phyloP scores from a whole-genome alignment of 1,140 invertebrate species.

The Aphidius gifuensis region DNA sequence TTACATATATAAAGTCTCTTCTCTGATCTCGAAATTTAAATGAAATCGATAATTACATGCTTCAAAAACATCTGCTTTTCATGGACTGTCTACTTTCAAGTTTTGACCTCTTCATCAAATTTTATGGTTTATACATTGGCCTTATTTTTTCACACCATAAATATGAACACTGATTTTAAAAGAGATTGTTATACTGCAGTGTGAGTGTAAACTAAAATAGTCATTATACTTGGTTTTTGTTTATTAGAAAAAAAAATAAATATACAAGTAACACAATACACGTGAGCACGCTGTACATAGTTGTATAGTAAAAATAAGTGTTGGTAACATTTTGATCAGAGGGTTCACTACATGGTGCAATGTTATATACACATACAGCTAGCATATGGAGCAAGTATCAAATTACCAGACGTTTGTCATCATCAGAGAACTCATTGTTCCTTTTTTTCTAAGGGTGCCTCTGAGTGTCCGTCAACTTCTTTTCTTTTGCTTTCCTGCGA shows the following conservation, averaged over 20 bases:
- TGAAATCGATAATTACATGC: conserved; percentile 38
- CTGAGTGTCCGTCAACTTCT: conserved; percentile 38
- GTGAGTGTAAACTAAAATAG: too few species aligned
- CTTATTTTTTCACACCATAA: conserved; percentile 4
- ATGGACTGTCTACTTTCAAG: conserved; percentile 17
- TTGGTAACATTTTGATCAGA: not conserved
- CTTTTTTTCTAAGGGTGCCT: conserved; percentile 34
- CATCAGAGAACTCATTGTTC: conserved; percentile 51
- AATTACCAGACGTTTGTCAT: conserved; percentile 54
- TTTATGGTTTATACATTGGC: conserved; percentile 17
- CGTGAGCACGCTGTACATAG: too few species aligned
- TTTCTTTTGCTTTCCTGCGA: conserved; percentile 19
- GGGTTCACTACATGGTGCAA: conserved; percentile 35
- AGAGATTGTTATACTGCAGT: too few species aligned
- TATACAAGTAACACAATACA: too few species aligned
- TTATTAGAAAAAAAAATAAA: not conserved
- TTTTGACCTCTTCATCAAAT: conserved; percentile 30
- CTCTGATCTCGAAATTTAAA: too few species aligned
- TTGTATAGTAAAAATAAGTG: too few species aligned
- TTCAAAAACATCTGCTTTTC: conserved; percentile 27
- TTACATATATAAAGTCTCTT: conserved; percentile 13
- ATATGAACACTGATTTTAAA: too few species aligned
- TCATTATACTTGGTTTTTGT: not conserved
- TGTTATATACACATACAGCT: not conserved
- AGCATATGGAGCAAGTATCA: conserved; percentile 50